Percentiles rank a stretch among this genome's conserved stretches.
Conservation (phyloP, 2,797 vertebrate genomes). For the Arctocebus calabarensis region DNA sequence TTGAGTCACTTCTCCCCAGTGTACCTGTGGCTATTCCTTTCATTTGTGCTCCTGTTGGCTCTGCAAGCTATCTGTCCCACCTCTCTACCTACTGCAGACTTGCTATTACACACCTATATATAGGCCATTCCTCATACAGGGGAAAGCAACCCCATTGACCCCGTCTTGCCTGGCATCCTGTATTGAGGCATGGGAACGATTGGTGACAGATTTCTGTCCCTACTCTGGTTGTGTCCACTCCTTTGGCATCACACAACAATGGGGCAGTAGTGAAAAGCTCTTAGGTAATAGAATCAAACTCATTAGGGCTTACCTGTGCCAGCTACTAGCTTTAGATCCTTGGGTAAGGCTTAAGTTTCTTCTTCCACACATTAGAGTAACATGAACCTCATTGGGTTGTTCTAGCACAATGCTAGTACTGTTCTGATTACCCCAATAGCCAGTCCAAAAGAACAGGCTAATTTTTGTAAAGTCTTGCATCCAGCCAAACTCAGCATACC, state of each 20-base stretch:
- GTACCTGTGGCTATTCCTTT: not conserved
- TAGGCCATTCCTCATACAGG: not conserved
- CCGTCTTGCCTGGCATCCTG: not conserved
- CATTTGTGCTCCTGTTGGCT: not conserved
- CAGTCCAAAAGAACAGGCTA: conserved; percentile 27
- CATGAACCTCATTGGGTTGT: not conserved
- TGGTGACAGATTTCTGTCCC: not conserved
- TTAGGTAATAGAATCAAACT: not conserved
- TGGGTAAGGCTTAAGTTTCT: conserved; percentile 36
- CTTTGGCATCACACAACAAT: not conserved
- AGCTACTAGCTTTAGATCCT: not conserved
- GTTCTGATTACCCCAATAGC: not conserved
- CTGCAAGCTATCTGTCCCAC: not conserved
- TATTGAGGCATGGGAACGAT: not conserved
- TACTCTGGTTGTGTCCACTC: not conserved
- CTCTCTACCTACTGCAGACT: not conserved
- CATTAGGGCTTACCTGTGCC: not conserved
- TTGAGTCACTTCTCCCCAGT: not conserved
- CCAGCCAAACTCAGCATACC: not conserved
- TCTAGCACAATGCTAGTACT: conserved; percentile 18
- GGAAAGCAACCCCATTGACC: not conserved
- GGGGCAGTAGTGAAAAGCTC: not conserved
- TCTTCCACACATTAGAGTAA: conserved; percentile 1
- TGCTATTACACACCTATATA: not conserved
- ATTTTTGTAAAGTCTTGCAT: conserved; percentile 45